phyloP scores from a whole-genome alignment of 2,888 invertebrate species.

The Leucoma salicis region DNA sequence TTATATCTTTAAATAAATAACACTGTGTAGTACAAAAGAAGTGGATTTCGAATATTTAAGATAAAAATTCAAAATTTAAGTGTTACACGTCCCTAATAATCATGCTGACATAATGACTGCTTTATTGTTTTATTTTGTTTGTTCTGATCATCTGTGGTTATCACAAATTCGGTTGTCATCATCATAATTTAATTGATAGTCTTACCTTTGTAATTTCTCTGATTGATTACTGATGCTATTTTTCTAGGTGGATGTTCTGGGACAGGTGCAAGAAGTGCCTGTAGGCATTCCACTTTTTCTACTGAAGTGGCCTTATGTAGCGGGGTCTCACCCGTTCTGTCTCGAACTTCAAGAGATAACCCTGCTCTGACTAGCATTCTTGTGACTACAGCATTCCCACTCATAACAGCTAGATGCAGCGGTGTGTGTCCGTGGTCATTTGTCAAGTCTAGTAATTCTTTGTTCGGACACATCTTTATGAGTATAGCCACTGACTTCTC shows the following conservation, averaged over 20 bases:
- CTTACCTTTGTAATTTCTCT: conserved; percentile 93
- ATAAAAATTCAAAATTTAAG: too few species aligned
- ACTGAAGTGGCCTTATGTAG: conserved; percentile 90
- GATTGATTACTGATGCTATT: conserved; percentile 85
- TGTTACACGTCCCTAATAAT: too few species aligned
- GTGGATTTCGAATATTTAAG: too few species aligned
- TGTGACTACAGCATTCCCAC: conserved; percentile 87
- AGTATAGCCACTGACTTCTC: conserved; percentile 88
- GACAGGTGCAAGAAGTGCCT: conserved; percentile 87
- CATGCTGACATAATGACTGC: too few species aligned
- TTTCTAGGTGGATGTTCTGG: conserved; percentile 55
- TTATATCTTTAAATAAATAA: too few species aligned
- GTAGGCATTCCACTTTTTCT: conserved; percentile 87
- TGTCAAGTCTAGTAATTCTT: conserved; percentile 88
- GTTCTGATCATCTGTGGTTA: too few species aligned
- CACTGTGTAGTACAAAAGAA: too few species aligned
- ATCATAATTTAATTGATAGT: conserved; percentile 22
- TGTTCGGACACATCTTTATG: conserved; percentile 89
- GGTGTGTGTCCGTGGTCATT: conserved; percentile 92
- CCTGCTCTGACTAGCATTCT: conserved; percentile 91
- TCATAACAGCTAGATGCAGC: conserved; percentile 92
- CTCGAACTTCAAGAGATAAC: conserved; percentile 85
- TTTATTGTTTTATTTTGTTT: too few species aligned
- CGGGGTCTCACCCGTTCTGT: conserved; percentile 91
- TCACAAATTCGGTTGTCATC: too few species aligned